Evolutionary conservation across 2,113 vertebrate genomes (phyloP), one percentile per base, ranked within the genome.

Genomic region (Marmota monax): DNA sequence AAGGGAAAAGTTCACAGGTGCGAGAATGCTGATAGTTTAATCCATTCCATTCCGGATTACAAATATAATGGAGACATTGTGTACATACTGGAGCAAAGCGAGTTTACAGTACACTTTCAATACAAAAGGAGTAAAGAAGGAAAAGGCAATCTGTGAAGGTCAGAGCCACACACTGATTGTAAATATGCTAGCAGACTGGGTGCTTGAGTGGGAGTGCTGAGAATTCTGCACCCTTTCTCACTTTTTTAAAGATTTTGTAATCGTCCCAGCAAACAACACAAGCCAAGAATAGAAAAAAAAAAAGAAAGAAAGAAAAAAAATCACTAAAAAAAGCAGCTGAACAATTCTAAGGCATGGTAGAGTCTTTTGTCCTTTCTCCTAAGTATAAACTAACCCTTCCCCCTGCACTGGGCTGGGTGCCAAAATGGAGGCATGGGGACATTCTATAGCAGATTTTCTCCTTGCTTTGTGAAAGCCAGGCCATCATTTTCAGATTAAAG

Each of bases 401-500:
- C 39, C 73, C 17, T 58, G 7, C 0, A 0, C 77, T 25, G 85
- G 94, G 94, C 95, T 23, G 34, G 16, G 8, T 76, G 91, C 93
- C 83, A 80, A 65, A 7, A 16, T 4, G 4, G 25, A 80, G 89
- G 37, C 5, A 0, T 10, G 7, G 85, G 82, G 69, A 92, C 48
- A 89, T 93, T 67, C 93, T 84, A 29, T 10, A 45, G 86, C 34
- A 34, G 88, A 83, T 37, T 92, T 93, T 79, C 12, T 3, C 63
- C 29, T 63, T 94, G 61, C 77, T 67, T 13, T 17, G 16, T 63
- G 79, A 84, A 93, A 76, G 29, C 51, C 13, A 63, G 72, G 61
- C 56, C 34, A 11, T 94, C 82, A 17, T 83, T 90, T 96, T 90
- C 92, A 45, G 88, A 95, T 96, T 79, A 87, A 72, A 80, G n/a